Conservation (phyloP, 2,888 invertebrate species). For the Cerceris rybyensis region DNA sequence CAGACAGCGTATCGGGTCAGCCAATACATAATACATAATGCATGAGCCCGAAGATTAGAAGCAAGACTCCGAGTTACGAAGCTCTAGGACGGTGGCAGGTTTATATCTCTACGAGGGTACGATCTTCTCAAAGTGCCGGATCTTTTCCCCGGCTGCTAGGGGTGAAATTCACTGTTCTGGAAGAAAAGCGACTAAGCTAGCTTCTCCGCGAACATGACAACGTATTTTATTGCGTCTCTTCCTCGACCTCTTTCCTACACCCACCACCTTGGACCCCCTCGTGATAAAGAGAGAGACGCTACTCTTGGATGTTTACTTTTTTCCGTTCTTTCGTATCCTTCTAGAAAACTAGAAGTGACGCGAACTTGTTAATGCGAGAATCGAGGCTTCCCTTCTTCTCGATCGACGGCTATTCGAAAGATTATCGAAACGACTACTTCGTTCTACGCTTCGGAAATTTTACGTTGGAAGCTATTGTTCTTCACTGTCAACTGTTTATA, state of each 20-base stretch:
- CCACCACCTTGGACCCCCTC: neutral
- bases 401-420: neutral
- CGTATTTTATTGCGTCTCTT: slow-evolving; percentile 65
- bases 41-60: slow-evolving; percentile 68
- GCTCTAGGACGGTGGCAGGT: slow-evolving; percentile 49
- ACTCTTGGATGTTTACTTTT: neutral
- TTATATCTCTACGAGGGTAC: slow-evolving; percentile 59
- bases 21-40: slow-evolving; percentile 72
- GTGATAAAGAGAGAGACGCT: neutral
- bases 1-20: slow-evolving; percentile 56
- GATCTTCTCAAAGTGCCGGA: slow-evolving; percentile 9
- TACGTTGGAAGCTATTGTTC: too few relatives aligned
- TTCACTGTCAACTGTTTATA: too few relatives aligned
- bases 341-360: too few relatives aligned
- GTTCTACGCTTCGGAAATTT: neutral
- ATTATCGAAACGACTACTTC: neutral
- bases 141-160: neutral
- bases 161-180: slow-evolving; percentile 66
- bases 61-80: slow-evolving; percentile 42
- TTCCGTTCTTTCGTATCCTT: neutral
- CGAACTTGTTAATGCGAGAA: neutral
- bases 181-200: slow-evolving; percentile 71
- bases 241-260: slow-evolving; percentile 4
- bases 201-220: slow-evolving; percentile 65
- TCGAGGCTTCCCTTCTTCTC: too few relatives aligned